Base-by-base conservation (phyloP, 35 echinoderm and acorn worm genomes). In the Hemicentrotus pulcherrimus region DNA sequence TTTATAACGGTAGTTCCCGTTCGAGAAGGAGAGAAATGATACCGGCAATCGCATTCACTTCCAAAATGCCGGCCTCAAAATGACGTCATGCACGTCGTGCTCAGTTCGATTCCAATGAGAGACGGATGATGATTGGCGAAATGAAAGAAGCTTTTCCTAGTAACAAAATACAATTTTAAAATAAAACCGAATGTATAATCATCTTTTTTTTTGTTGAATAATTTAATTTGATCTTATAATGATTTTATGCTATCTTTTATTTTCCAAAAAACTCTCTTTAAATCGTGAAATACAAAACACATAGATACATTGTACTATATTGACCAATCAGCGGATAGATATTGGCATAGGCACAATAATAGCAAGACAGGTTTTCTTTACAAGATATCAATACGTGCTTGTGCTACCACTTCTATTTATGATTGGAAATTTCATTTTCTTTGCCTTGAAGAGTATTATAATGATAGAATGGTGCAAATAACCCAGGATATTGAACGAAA, bases 21-120 rank as follows among this genome's bases (percentile, higher is more conserved):
- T 48, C 46, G 9, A 95, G 71, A 94, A 88, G 28, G 46, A 88
- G 48, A 13, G 61, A 28, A 89, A 96, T 86, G 19, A 58, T 88
- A 88, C 28, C 86, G 94, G 46, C 48, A 52, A 58, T 58, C 32
- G 94, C 86, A 95, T 46, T 95, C 58, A 95, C 96, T 97, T 98
- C 95, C 94, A 96, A 97, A 96, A 97, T 96, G 96, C 97, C 95
- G 97, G 95, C 88, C 61, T 96, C 93, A 96, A 94, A 95, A 98
- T 94, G 96, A 96, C 94, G 90, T 94, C 86, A 96, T 94, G 22
- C 31, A 32, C 52, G 32, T 86, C 33, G 50, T 59, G 95, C 30
- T 33, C 16, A 96, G 60, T 90, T 90, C 46, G 4, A 13, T 4
- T 18, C 9, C 12, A 47, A 47, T 90, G 46, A 90, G 33, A 90